Conservation (phyloP, 2,797 vertebrate species). For the Myotis myotis region DNA sequence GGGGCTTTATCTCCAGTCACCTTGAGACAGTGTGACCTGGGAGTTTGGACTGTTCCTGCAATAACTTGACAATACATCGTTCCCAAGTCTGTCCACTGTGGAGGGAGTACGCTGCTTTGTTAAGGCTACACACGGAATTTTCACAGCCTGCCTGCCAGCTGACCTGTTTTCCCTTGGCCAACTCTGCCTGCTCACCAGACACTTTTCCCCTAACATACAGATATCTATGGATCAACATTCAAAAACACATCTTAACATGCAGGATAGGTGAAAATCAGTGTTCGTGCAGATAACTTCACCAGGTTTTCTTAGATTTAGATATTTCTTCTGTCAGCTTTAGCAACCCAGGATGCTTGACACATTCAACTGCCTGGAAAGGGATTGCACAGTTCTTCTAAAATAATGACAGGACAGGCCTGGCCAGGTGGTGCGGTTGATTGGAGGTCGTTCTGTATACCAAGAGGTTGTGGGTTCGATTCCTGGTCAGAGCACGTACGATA, state of each 20-base stretch:
- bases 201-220: not conserved
- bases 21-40: not conserved
- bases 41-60: not conserved
- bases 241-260: conserved; percentile 23
- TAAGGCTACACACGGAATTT: not conserved
- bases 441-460: not conserved
- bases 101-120: not conserved
- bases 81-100: not conserved
- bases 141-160: not conserved
- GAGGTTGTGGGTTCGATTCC: not conserved
- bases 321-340: conserved; percentile 54
- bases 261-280: not conserved
- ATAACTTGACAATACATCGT: not conserved
- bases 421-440: not conserved
- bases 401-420: not conserved
- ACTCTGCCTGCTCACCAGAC: not conserved
- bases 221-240: conserved; percentile 20
- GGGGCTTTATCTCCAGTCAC: not conserved
- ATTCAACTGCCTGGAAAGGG: not conserved
- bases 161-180: not conserved
- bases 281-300: not conserved
- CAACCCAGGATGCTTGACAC: conserved; percentile 44
- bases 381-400: not conserved
- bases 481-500: not conserved
- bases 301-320: conserved; percentile 45